Evolutionary conservation across 2,888 invertebrate genomes (phyloP), one percentile per base, ranked within the genome.

Genomic region (Belgica antarctica): DNA sequence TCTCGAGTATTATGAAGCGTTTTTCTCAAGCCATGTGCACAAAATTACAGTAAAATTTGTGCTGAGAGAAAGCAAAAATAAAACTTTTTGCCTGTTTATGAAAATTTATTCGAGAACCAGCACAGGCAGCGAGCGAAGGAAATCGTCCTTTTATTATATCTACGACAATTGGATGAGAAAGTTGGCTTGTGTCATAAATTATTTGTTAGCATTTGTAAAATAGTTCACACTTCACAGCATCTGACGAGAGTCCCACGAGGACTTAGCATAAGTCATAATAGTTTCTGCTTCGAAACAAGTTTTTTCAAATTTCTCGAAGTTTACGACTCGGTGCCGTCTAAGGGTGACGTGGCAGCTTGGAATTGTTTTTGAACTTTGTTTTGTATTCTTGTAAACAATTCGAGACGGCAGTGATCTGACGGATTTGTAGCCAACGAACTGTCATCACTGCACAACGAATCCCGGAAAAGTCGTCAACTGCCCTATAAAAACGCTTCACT

Each of bases 1-100:
- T 65, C 34, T 22, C 36, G 22, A 65, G 25, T 31, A 34, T 31
- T 31, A 68, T 22, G 34, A 57, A 66, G 47, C 17, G 25, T 28
- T n/a, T n/a, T n/a, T 17, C 65, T 34, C 25, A 31, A 52, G 52
- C 66, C 66, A 68, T 68, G 66, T 68, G 66, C 66, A 68, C 47
- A 68, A 68, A 28, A 68, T 68, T 68, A 68, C 66, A 52, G 12
- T 25, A 12, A 24, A 59, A 59, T 22, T n/a, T 24, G n/a, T 27
- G 22, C 25, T 59, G 25, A 27, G 25, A 5, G n/a, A n/a, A n/a
- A n/a, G n/a, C n/a, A n/a, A n/a, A n/a, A n/a, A n/a, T n/a, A n/a
- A 59, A 59, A 59, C 25, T 59, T 59, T 59, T 25, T 12, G 12
- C 12, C n/a, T 52, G 52, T 59, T 59, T 59, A 59, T 27, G 59